Evolutionary conservation across 2,797 vertebrate species (phyloP).

Genomic region (Acipenser oxyrinchus): DNA sequence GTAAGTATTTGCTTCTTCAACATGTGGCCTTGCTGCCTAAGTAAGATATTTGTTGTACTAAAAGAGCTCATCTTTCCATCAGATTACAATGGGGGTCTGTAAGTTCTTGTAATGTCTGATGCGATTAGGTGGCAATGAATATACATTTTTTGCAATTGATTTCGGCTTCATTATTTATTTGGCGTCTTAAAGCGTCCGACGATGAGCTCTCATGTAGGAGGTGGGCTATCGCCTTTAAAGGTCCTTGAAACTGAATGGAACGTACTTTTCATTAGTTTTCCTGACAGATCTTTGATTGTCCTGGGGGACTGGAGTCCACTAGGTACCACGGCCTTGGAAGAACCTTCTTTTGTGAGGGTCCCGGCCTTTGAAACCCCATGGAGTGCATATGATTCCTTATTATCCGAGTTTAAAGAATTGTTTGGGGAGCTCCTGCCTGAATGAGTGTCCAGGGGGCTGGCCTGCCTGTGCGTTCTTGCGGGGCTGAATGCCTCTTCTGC

Average conservation of each 20-base stretch:
- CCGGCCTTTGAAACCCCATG: constrained; percentile 36
- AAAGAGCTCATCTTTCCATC: too few relatives aligned
- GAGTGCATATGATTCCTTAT: constrained; percentile 28
- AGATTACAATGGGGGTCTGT: too few relatives aligned
- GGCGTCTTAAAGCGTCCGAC: too few relatives aligned
- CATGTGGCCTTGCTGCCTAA: too few relatives aligned
- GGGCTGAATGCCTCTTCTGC: constrained; percentile 28
- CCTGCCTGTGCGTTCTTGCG: constrained; percentile 40
- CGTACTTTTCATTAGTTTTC: constrained; percentile 96
- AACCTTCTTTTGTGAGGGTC: constrained; percentile 50
- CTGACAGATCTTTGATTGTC: constrained; percentile 75
- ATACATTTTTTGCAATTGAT: too few relatives aligned
- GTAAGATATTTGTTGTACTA: too few relatives aligned
- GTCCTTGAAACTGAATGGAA: constrained; percentile 18
- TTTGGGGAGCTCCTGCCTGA: constrained; percentile 23
- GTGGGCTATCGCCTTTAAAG: neutral
- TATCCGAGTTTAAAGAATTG: constrained; percentile 42
- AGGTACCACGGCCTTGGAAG: constrained; percentile 68
- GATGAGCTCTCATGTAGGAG: constrained; percentile 16
- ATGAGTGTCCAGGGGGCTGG: neutral
- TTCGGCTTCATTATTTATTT: too few relatives aligned
- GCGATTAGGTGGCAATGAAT: too few relatives aligned
- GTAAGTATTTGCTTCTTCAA: too few relatives aligned
- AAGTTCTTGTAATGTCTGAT: too few relatives aligned
- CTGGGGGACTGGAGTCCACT: constrained; percentile 64